Conservation (phyloP, 2,888 invertebrate genomes). For the Cephonodes hylas region DNA sequence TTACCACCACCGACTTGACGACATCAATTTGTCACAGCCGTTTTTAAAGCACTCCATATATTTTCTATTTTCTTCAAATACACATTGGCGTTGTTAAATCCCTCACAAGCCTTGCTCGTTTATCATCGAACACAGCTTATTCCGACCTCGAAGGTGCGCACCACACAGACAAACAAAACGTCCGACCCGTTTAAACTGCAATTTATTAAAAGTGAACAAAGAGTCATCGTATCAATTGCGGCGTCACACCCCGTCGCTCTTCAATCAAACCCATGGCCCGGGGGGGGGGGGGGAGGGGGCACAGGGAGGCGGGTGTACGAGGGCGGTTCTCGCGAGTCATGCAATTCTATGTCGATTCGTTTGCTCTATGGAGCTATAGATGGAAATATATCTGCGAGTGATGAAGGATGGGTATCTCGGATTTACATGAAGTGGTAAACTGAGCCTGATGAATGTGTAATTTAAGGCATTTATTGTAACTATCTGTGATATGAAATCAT, state of each 20-base stretch:
- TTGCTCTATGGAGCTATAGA: background rate
- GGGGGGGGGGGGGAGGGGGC: background rate
- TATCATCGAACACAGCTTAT: background rate
- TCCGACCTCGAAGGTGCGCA: background rate
- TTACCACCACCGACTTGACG: too few relatives aligned
- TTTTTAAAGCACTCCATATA: background rate
- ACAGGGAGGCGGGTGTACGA: background rate
- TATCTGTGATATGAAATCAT: too few relatives aligned
- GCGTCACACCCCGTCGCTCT: background rate
- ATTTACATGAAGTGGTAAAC: background rate
- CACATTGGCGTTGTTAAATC: background rate
- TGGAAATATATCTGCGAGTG: background rate
- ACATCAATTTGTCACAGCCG: background rate
- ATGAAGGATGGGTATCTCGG: background rate
- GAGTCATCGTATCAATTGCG: slow-evolving; percentile 3
- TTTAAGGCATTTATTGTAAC: too few relatives aligned
- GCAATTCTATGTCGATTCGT: background rate
- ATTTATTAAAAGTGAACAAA: slow-evolving; percentile 8
- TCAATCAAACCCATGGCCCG: background rate
- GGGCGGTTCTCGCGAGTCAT: slow-evolving; percentile 7
- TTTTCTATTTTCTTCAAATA: background rate
- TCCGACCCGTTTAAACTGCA: slow-evolving; percentile 1
- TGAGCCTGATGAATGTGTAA: background rate
- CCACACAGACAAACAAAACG: background rate
- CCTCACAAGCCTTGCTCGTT: background rate